Percentiles rank a stretch among this genome's conserved stretches.
Conservation (phyloP, 2,888 invertebrate species). For the Tolmerus cingulatus region DNA sequence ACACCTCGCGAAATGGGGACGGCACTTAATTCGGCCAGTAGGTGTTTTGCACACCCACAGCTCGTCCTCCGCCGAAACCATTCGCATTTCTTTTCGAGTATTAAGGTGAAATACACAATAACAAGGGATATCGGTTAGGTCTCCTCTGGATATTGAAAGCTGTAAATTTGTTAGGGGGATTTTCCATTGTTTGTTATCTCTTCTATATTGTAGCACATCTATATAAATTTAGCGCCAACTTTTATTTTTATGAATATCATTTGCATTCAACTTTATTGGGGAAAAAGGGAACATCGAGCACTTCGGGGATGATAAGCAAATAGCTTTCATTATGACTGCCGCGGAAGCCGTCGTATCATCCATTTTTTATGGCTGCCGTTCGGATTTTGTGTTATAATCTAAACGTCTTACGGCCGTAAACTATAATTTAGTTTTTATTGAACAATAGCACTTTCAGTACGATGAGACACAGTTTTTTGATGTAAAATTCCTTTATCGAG, state of each 20-base stretch:
- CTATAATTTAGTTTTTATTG: not conserved
- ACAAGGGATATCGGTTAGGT: not conserved
- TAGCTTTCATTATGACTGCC: not conserved
- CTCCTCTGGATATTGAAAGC: not conserved
- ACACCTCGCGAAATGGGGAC: constrained; percentile 2
- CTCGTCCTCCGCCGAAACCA: not conserved
- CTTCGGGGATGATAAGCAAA: not conserved
- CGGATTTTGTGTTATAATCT: not conserved
- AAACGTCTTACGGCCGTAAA: not conserved
- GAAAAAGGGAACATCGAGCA: not conserved
- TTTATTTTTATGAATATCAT: not conserved
- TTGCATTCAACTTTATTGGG: not conserved
- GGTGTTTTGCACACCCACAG: constrained; percentile 5
- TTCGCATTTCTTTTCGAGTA: not conserved
- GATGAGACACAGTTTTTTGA: not conserved
- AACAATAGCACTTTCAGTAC: not conserved
- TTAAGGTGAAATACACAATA: not conserved
- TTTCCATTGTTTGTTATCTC: not conserved
- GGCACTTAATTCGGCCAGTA: constrained; percentile 17
- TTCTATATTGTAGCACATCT: not conserved
- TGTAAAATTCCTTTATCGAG: not conserved
- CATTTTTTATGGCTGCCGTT: not conserved
- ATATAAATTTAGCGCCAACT: not conserved
- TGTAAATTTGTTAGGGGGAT: not conserved
- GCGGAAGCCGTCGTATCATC: not conserved